Conservation (phyloP, 1,140 invertebrate species). For the Nasonia longicornis region DNA sequence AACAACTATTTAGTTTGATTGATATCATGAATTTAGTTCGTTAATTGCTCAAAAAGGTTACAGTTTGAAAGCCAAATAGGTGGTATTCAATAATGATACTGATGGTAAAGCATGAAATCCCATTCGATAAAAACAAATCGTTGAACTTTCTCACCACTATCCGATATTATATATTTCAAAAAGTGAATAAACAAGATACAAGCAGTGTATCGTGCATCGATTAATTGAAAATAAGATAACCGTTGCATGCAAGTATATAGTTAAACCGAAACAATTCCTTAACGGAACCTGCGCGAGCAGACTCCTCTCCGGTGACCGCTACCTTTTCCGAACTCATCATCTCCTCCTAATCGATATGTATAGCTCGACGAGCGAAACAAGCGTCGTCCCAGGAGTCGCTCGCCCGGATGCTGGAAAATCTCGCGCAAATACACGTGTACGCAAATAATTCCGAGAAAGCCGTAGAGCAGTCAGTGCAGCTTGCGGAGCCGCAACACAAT, state of each 20-base stretch:
- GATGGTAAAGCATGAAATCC: not conserved
- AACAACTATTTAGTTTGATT: no score
- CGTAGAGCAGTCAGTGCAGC: not conserved
- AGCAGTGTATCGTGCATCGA: no score
- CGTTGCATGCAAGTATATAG: not conserved
- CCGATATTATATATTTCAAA: no score
- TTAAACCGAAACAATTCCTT: not conserved
- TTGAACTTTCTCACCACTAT: not conserved
- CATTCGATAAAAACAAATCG: not conserved
- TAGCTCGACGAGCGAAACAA: not conserved
- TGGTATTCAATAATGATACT: no score
- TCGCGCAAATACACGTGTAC: slow-evolving; percentile 14
- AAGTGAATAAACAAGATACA: not conserved
- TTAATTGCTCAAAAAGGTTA: no score
- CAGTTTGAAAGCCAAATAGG: no score
- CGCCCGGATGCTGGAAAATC: not conserved
- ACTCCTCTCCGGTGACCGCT: not conserved
- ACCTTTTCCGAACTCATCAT: slow-evolving; percentile 18
- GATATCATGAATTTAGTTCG: no score
- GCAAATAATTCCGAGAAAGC: slow-evolving; percentile 7
- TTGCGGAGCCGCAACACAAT: not conserved
- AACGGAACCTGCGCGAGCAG: not conserved
- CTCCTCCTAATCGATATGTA: not conserved
- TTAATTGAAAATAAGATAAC: not conserved
- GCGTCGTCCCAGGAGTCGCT: not conserved